Evolutionary conservation across 2,888 invertebrate species (phyloP), one percentile per base, ranked within the genome.

Genomic region (Cryptophagus acutangulus): DNA sequence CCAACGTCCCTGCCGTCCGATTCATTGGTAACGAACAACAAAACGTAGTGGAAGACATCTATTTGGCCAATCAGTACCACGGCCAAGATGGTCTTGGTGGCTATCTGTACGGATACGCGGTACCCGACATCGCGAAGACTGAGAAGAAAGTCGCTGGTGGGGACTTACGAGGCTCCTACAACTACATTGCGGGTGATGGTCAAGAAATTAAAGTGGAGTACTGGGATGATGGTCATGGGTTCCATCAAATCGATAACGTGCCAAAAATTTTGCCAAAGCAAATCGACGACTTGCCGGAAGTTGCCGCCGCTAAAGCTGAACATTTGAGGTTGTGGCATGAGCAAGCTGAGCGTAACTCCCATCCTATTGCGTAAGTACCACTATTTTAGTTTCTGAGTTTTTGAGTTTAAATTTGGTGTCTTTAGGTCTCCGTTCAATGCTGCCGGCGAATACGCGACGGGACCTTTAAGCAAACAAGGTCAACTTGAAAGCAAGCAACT

Each of bases 161-260:
- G 12, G 76, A 79, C 39, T 78, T 86, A 12, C 70, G 74, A 15
- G 87, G 87, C n/a, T 76, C 82, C 5, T 87, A 85, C 65, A 77
- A 79, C 45, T 86, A 82, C 68, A 76, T 77, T 30, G 75, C 76
- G 50, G 77, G 78, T 2, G 60, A 68, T 44, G 77, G 79, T 13
- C 73, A 78, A 39, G 71, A 77, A 42, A 74, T 82, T 42, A 77
- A 79, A 72, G 79, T 79, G 2, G 74, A 78, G 46, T 86, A 86
- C 65, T 84, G 82, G 77, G 83, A 84, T 42, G 83, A 84, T 61
- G 76, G 78, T 48, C 73, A 76, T 48, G 87, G 86, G n/a, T 86
- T 86, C 73, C 85, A 86, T 68, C 84, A 85, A 48, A 78, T 81
- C 43, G 85, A 85, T 58, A 84, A 86, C 62, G 69, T 82, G 2